Percentiles rank a stretch among this genome's conserved stretches.
These are phyloP conservation scores for Grallaria varia DNA, from an alignment of 2,113 vertebrate species.

Conservation along the genomic window DNA sequence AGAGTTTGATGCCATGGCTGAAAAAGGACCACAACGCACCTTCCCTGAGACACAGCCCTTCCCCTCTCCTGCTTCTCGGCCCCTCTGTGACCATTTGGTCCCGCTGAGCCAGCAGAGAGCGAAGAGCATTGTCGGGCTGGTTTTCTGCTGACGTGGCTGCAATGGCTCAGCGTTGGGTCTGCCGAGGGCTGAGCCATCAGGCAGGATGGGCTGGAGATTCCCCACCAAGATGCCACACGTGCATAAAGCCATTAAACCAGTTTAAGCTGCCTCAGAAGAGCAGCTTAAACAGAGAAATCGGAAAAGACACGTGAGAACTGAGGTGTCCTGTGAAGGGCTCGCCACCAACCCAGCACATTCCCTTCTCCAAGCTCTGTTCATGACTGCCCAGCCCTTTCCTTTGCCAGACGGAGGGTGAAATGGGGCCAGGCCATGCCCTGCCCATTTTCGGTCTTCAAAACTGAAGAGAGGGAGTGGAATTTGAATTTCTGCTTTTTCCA, in stretches of 20 bases:
- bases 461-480: background rate
- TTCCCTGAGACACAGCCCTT: background rate
- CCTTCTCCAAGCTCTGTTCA: background rate
- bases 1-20: background rate
- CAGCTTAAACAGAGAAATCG: background rate
- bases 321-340: background rate
- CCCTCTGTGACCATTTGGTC: background rate
- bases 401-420: background rate
- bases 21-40: background rate
- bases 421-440: background rate
- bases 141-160: background rate
- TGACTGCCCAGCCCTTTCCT: background rate
- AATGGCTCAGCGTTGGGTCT: background rate
- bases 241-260: background rate
- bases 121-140: accelerated
- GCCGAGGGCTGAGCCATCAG: background rate
- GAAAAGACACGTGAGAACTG: background rate
- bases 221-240: background rate
- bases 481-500: background rate
- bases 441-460: background rate
- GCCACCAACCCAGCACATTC: background rate
- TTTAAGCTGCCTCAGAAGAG: background rate
- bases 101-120: background rate
- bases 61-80: background rate
- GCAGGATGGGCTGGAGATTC: background rate